Base-by-base conservation (phyloP, 2,888 invertebrate species). In the Amblyjoppa proteus region DNA sequence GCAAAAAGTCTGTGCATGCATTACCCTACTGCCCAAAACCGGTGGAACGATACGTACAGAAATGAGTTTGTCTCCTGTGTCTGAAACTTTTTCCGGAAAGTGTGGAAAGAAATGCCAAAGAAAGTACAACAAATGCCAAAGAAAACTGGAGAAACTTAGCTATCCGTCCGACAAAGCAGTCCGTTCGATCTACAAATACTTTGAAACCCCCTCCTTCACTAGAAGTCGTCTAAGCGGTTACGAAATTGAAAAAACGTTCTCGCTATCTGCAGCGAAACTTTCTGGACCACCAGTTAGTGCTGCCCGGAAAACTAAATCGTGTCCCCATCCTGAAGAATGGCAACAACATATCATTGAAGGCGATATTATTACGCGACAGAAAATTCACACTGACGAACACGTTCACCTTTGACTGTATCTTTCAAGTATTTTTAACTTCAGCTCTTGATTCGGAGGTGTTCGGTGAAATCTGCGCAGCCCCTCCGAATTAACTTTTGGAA, bases 1-100 rank as follows among this genome's bases (percentile, higher is more conserved):
- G 85, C 25, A 13, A 69, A 1, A 84, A 81, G 31, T 49, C 64
- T 49, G 87, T 87, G 5, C 87, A 84, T 41, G 31, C 70, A 13
- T 76, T 85, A 11, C 11, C 28, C 0, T 64, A 61, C n/a, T 87
- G 85, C n/a, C 81, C 85, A 38, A 2, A 70, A 20, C 5, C 80
- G 11, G 20, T 73, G 1, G 38, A 83, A 6, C 84, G 81, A 0
- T 81, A 84, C 49, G 85, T 79, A 7, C 58, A 84, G 28, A 69
- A 71, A 20, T 16, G 85, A 28, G 20, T 87, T 51, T 87, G 85
- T 9, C 9, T 79, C 0, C 0, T 41, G 4, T 85, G 87, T 45
- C 6, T 38, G 0, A 76, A 80, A 66, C 4, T 13, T 5, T 69
- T 69, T 49, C 28, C 69, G 28, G 45, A 28, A 20, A 69, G 69